phyloP scores from a whole-genome alignment of 2,113 vertebrate species.

The Burhinus oedicnemus region DNA sequence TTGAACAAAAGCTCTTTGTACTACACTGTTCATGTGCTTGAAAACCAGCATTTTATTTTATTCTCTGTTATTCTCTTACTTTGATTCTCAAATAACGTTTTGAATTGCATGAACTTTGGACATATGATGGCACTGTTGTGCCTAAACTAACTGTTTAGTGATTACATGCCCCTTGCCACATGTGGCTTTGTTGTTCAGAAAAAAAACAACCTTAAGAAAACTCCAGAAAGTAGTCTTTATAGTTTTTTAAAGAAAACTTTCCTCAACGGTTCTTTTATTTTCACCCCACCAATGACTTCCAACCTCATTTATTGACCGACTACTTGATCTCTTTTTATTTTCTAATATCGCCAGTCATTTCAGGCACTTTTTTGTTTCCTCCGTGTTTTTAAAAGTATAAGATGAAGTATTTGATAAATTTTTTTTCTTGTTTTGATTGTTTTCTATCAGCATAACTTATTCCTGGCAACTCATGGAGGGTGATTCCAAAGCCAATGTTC shows the following conservation, averaged over 20 bases:
- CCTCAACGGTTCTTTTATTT: neutral
- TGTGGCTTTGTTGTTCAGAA: neutral
- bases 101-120: neutral
- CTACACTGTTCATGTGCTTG: neutral
- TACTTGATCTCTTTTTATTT: neutral
- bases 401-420: neutral
- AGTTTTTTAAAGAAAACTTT: neutral
- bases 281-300: neutral
- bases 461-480: neutral
- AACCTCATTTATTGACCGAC: rapidly evolving
- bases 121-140: constrained; percentile 65
- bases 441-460: neutral
- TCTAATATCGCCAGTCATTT: neutral
- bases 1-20: neutral
- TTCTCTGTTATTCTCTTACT: neutral
- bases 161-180: neutral
- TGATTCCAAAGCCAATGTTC: neutral
- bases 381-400: neutral
- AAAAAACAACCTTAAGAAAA: neutral
- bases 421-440: neutral
- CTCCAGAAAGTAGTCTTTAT: neutral
- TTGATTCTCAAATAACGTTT: neutral
- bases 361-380: neutral
- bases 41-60: neutral
- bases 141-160: neutral